Evolutionary conservation across 2,797 vertebrate genomes (phyloP).

Genomic region (Lutjanus argentimaculatus): DNA sequence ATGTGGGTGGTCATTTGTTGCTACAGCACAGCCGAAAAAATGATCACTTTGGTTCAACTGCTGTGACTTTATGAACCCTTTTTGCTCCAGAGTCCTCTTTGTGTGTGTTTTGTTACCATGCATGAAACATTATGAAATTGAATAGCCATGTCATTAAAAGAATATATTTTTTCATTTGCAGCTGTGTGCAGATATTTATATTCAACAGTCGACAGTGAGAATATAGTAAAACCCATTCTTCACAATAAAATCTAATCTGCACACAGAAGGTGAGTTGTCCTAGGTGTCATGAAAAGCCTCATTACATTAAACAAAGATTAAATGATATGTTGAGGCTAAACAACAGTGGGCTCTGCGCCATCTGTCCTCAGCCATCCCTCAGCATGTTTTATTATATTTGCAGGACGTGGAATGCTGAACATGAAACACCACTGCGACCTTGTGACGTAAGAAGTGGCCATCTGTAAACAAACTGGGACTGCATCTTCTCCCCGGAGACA

Average conservation of each 20-base stretch:
- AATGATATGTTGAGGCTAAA: conserved; percentile 32
- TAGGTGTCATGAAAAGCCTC: conserved; percentile 18
- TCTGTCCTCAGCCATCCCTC: conserved; percentile 61
- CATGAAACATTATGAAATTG: neutral
- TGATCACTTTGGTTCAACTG: neutral
- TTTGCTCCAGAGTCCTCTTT: neutral
- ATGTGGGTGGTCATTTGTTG: neutral
- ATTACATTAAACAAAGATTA: conserved; percentile 29
- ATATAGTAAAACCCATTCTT: neutral
- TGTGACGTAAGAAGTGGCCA: conserved; percentile 68
- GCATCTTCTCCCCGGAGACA: conserved; percentile 58
- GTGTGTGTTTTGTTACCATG: neutral
- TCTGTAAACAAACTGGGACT: conserved; percentile 75
- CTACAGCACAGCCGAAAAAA: no score
- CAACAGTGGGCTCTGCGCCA: conserved; percentile 35
- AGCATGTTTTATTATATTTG: conserved; percentile 70
- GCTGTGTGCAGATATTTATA: conserved; percentile 3
- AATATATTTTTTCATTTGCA: conserved; percentile 8
- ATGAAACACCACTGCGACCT: conserved; percentile 72
- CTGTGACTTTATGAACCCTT: neutral
- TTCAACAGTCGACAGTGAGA: neutral
- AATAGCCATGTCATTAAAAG: neutral
- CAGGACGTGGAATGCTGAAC: conserved; percentile 70
- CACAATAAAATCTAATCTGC: conserved; percentile 22
- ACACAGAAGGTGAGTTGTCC: conserved; percentile 3